Evolutionary conservation across 2,113 vertebrate genomes (phyloP).

Genomic region (Leucosticte australis): DNA sequence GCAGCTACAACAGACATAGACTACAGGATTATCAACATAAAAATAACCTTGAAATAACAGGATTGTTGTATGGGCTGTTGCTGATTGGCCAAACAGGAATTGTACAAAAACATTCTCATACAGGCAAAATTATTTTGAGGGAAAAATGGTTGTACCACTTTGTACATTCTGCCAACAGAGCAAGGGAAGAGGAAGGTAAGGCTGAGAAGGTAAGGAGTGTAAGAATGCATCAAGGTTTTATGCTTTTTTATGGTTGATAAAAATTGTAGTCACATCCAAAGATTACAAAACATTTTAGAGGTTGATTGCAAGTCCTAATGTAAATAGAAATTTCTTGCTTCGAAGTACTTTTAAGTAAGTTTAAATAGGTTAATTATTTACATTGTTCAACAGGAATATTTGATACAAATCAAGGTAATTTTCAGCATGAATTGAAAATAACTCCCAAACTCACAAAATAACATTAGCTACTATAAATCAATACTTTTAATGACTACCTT

Average conservation of each 20-base stretch:
- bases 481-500: not conserved
- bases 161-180: rapidly evolving
- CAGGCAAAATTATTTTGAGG: not conserved
- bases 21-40: not conserved
- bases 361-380: not conserved
- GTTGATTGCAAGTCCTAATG: not conserved
- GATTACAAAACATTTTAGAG: not conserved
- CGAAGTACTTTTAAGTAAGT: not conserved
- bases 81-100: not conserved
- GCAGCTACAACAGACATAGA: rapidly evolving
- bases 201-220: not conserved
- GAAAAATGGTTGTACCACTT: not conserved
- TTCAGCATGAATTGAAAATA: not conserved
- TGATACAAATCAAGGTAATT: not conserved
- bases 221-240: not conserved
- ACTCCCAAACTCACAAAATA: not conserved
- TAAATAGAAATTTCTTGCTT: not conserved
- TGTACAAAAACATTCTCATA: not conserved
- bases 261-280: not conserved
- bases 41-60: not conserved
- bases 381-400: not conserved
- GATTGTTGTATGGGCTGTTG: not conserved
- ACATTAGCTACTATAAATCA: not conserved
- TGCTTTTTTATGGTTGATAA: not conserved
- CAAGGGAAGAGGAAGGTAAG: not conserved